Conservation (phyloP, 2,113 vertebrate genomes). For the Micromys minutus region DNA sequence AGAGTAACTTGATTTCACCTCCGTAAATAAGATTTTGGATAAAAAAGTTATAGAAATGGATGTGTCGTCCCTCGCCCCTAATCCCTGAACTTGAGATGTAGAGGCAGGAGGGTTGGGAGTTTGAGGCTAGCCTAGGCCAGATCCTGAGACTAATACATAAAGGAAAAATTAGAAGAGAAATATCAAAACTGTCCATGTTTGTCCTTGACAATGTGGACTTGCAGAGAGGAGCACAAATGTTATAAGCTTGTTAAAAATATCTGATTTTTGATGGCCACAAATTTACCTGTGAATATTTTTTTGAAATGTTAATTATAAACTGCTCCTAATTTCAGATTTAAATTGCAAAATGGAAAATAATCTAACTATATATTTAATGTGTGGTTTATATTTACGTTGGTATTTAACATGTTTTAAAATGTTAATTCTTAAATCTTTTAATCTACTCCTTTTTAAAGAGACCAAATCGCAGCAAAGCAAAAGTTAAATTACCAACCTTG, state of each 20-base stretch:
- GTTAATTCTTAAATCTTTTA: not conserved
- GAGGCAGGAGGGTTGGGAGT: not conserved
- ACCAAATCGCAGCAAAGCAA: not conserved
- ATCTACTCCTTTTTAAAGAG: not conserved
- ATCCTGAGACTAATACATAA: not conserved
- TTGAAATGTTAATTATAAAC: not conserved
- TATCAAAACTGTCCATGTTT: not conserved
- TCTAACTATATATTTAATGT: not conserved
- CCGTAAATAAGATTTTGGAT: not conserved
- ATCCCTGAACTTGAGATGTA: not conserved
- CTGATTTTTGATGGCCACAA: not conserved
- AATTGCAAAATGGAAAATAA: not conserved
- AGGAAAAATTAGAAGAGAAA: not conserved
- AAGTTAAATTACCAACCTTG: not conserved
- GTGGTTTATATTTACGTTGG: not conserved
- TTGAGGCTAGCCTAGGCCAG: not conserved
- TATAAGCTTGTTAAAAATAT: not conserved
- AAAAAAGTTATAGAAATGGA: not conserved
- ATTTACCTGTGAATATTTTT: not conserved
- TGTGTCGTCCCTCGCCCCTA: not conserved
- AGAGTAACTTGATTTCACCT: not conserved
- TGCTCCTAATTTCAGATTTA: not conserved
- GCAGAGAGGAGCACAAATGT: not conserved
- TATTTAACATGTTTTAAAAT: not conserved
- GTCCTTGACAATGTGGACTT: too few relatives aligned